These are phyloP conservation scores for Thera britannica DNA, from an alignment of 2,888 invertebrate species.

Conservation along the genomic window DNA sequence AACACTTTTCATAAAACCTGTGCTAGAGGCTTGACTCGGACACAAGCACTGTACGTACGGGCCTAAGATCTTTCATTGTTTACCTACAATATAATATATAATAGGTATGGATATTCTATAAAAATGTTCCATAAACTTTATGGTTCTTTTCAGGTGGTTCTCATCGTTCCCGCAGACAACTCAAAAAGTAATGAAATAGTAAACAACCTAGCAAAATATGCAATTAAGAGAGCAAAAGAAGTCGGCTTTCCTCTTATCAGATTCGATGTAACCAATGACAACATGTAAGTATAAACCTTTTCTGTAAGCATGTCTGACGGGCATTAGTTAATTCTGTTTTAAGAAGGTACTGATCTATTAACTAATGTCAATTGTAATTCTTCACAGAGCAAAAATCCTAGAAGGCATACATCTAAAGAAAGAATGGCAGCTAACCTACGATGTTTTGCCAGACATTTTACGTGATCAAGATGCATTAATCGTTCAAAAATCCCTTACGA, in stretches of 20 bases:
- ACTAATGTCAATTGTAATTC: not conserved
- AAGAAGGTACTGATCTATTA: not conserved
- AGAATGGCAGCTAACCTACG: conserved; percentile 70
- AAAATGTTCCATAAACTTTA: not conserved
- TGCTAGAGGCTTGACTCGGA: too few species aligned
- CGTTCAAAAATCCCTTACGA: conserved; percentile 7
- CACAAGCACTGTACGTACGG: too few species aligned
- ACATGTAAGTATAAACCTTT: conserved; percentile 56
- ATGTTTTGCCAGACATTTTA: conserved; percentile 52
- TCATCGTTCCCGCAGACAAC: conserved; percentile 65
- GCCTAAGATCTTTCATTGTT: too few species aligned
- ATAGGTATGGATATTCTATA: too few species aligned
- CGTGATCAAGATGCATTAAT: conserved; percentile 21
- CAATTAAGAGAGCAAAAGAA: conserved; percentile 68
- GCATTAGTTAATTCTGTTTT: not conserved
- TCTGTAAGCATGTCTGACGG: too few species aligned
- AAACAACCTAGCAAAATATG: conserved; percentile 61
- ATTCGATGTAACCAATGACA: conserved; percentile 66
- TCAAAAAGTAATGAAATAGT: conserved; percentile 60
- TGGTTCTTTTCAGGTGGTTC: conserved; percentile 57
- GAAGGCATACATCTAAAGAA: conserved; percentile 65
- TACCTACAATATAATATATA: too few species aligned
- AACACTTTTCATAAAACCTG: too few species aligned
- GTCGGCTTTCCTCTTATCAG: conserved; percentile 66
- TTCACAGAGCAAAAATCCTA: conserved; percentile 61